Evolutionary conservation across 2,888 invertebrate species (phyloP), one percentile per base, ranked within the genome.

Genomic region (Drosophila paracracens): DNA sequence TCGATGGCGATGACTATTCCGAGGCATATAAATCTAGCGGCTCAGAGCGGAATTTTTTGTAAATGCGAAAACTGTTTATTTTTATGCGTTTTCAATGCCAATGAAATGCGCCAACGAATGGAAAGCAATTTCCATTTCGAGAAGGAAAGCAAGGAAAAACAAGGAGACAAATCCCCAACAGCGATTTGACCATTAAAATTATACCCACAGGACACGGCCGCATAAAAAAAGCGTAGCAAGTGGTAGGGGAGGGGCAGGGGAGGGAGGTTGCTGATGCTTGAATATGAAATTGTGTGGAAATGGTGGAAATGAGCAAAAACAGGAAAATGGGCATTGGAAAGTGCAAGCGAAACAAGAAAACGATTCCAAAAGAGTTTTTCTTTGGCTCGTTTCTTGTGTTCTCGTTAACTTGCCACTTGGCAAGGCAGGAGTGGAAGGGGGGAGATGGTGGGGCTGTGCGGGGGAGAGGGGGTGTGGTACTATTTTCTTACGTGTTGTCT

Each of bases 181-280:
- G 81, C 81, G 81, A 81, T 81, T 88, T 84, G 87, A 89, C 91
- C 92, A 92, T 92, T 92, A 91, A 92, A 92, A 93, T 92, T 92
- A 91, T 92, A 91, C 92, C 92, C 92, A 83, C 76, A 91, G 91
- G 92, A 91, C 83, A 60, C 59, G 43, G 51, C 52, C 59, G 74
- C 56, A 73, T 74, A 83, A 81, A 88, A 89, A 79, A 86, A 79
- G 59, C 33, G 63, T 21, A 60, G 27, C 13, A 56, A 11, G 48
- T n/a, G 4, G 13, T 33, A 10, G 1, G 35, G 27, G 33, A 10
- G 21, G 4, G 11, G 40, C 21, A 35, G 11, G 21, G 13, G n/a
- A n/a, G n/a, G 11, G 1, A 2, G 11, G 2, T 54, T 68, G 64
- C 85, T 68, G 46, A 46, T 46, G 64, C 85, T 85, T 87, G 89